Base-by-base conservation (phyloP, 1,140 invertebrate genomes). In the Pristionchus pacificus region DNA sequence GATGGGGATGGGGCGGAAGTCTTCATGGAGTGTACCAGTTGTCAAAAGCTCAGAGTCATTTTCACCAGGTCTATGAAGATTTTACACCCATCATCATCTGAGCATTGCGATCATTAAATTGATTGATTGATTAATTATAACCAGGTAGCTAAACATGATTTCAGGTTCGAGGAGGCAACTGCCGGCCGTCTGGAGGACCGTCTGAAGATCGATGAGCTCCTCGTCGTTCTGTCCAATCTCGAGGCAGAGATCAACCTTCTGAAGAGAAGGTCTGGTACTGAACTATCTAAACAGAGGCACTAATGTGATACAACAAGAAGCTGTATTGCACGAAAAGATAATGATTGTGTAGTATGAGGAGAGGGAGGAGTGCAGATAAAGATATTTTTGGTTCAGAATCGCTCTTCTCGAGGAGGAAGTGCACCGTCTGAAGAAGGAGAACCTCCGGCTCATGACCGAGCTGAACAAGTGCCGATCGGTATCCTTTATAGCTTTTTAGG, bases 341-440 rank as follows among this genome's bases (percentile, higher is more conserved):
- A n/a, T n/a, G n/a, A n/a, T n/a, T n/a, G n/a, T n/a, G n/a, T n/a
- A n/a, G n/a, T n/a, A n/a, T n/a, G n/a, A n/a, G n/a, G n/a, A n/a
- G n/a, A n/a, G n/a, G n/a, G n/a, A n/a, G n/a, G n/a, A n/a, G n/a
- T n/a, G n/a, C n/a, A n/a, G n/a, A n/a, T n/a, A n/a, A 49, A 49
- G 38, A 49, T 19, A 19, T 10, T 10, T 10, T 49, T 19, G 6
- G 6, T 49, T 49, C 6, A 49, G 82, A 13, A 78, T 83, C 58
- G 73, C 63, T n/a, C 77, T 81, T 64, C 61, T 83, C 24, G 83
- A 83, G 61, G 82, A 81, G 24, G 81, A 83, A 65, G 66, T 83
- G 6, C 71, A 64, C 15, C 69, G 74, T 25, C 60, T 78, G 31
- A 84, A 84, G 64, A 68, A 77, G 28, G 81, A 83, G 60, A 83